Evolutionary conservation across 1,140 invertebrate genomes (phyloP).

Genomic region (Cotesia glomerata): DNA sequence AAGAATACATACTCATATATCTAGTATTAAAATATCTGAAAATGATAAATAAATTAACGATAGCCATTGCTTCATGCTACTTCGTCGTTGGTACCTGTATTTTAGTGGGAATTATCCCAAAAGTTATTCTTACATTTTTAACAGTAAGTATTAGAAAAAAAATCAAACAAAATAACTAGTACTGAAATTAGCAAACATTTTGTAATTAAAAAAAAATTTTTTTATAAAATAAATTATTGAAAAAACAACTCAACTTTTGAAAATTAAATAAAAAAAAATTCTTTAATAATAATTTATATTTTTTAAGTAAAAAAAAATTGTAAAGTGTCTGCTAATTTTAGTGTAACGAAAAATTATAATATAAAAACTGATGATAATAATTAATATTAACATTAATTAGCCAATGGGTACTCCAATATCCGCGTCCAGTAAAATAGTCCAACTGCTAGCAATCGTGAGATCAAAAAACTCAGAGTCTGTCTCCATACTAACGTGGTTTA

Average conservation of each 20-base stretch:
- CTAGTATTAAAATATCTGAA: constrained; percentile 69
- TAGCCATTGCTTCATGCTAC: constrained; percentile 60
- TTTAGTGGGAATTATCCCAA: constrained; percentile 63
- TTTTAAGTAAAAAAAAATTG: no score
- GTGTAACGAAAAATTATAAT: no score
- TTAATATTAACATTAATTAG: no score
- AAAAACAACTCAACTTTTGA: no score
- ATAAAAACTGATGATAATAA: no score
- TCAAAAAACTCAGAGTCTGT: constrained; percentile 70
- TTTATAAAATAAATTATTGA: no score
- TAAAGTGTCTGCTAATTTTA: no score
- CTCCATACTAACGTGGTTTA: constrained; percentile 72
- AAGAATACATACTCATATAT: constrained; percentile 72
- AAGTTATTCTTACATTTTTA: constrained; percentile 65
- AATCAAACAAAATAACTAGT: no score
- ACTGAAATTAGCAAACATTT: no score
- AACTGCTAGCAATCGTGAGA: constrained; percentile 69
- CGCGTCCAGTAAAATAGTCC: constrained; percentile 72
- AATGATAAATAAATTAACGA: constrained; percentile 56
- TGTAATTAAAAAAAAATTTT: no score
- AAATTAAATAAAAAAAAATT: background rate
- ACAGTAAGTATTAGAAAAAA: constrained; percentile 65
- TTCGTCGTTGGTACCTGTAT: constrained; percentile 60
- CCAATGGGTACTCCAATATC: constrained; percentile 73
- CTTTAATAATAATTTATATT: no score